These are phyloP conservation scores for Callospermophilus lateralis DNA, from an alignment of 2,113 vertebrate species.

Conservation along the genomic window DNA sequence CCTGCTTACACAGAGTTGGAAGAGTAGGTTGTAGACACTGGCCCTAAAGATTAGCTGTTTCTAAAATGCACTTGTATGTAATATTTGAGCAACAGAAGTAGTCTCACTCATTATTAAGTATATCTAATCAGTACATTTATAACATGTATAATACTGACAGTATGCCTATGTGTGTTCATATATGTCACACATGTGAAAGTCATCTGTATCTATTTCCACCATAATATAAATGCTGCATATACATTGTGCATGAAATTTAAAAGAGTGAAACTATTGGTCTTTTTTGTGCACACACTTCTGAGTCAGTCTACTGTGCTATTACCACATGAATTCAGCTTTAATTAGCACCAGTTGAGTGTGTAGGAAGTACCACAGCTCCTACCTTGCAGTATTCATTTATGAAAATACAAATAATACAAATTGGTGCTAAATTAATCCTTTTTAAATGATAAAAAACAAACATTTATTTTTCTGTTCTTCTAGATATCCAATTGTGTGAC, in stretches of 20 bases:
- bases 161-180: background rate
- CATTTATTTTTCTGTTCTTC: slow-evolving; percentile 19
- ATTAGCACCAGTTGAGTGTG: too few relatives aligned
- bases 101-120: background rate
- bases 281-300: background rate
- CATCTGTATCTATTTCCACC: background rate
- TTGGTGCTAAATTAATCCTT: background rate
- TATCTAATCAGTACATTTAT: background rate
- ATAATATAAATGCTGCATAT: background rate
- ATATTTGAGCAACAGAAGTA: background rate
- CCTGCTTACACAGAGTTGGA: background rate
- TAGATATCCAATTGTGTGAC: slow-evolving; percentile 87
- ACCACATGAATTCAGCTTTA: background rate
- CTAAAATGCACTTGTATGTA: background rate
- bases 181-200: background rate
- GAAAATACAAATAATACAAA: background rate
- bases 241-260: background rate
- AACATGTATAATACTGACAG: too few relatives aligned
- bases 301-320: background rate
- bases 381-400: background rate
- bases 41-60: background rate
- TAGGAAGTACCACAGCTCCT: background rate
- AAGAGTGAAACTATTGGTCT: background rate
- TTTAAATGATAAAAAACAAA: slow-evolving; percentile 5
- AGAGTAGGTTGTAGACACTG: background rate